phyloP scores from a whole-genome alignment of 2,888 invertebrate species.

The Noctua fimbriata region DNA sequence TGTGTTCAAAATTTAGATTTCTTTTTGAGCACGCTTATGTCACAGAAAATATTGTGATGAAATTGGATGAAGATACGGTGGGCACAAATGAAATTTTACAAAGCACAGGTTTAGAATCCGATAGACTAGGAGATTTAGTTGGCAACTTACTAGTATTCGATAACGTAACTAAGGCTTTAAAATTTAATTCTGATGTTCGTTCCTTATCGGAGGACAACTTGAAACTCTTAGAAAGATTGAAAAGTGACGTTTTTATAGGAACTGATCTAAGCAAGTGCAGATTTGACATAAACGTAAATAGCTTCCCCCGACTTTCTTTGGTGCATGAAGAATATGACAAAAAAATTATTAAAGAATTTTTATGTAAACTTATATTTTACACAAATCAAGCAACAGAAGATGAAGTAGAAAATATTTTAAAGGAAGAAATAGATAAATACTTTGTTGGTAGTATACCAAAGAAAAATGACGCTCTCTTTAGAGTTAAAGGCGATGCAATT shows the following conservation, averaged over 20 bases:
- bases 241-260: conserved; percentile 14
- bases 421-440: conserved; percentile 54
- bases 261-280: conserved; percentile 44
- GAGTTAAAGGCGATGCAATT: conserved; percentile 56
- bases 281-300: conserved; percentile 51
- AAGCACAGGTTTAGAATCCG: conserved; percentile 45
- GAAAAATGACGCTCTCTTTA: conserved; percentile 28
- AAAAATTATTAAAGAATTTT: conserved; percentile 39
- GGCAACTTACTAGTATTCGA: conserved; percentile 58
- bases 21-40: conserved; percentile 27
- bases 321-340: conserved; percentile 36
- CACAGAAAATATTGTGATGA: conserved; percentile 31
- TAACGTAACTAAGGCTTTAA: conserved; percentile 41
- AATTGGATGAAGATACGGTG: conserved; percentile 51
- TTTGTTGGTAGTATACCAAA: conserved; percentile 20
- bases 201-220: conserved; percentile 35
- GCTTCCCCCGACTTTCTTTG: conserved; percentile 52
- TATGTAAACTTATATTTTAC: conserved; percentile 56
- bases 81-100: conserved; percentile 45
- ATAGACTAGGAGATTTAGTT: conserved; percentile 56
- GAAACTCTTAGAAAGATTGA: conserved; percentile 39
- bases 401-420: conserved; percentile 59
- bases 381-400: conserved; percentile 66
- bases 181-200: conserved; percentile 46
- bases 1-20: conserved; percentile 43